Percentiles rank a stretch among this genome's conserved stretches.
Evolutionary conservation across 2,113 vertebrate genomes (phyloP).

Genomic region (Campylomormyrus numenius): DNA sequence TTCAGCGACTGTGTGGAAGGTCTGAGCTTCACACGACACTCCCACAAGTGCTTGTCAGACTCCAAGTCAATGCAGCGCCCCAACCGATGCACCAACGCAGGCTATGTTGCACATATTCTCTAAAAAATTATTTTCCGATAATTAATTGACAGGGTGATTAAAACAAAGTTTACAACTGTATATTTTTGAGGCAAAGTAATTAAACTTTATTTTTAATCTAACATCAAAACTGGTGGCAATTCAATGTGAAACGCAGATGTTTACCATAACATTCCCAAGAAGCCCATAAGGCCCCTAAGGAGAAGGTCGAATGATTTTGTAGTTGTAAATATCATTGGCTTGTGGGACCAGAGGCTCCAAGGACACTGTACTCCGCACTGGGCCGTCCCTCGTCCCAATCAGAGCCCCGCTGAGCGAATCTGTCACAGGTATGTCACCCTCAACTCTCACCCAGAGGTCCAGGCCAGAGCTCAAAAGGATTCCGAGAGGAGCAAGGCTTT

Average conservation of each 20-base stretch:
- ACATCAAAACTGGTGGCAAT: neutral
- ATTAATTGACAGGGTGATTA: neutral
- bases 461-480: constrained; percentile 46
- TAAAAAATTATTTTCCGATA: neutral
- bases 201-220: neutral
- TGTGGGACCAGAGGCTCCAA: neutral
- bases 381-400: neutral
- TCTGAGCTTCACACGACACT: neutral
- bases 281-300: neutral
- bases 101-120: neutral
- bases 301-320: neutral
- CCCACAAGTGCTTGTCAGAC: neutral
- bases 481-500: neutral
- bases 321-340: neutral
- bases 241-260: neutral
- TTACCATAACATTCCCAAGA: neutral
- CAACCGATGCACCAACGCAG: neutral
- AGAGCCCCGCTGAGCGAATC: constrained; percentile 34
- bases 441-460: constrained; percentile 17
- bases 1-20: neutral
- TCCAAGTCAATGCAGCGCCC: neutral
- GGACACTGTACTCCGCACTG: neutral
- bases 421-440: constrained; percentile 24
- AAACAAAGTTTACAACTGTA: neutral
- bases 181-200: neutral